phyloP scores from a whole-genome alignment of 1,140 invertebrate genomes.

The Ridgeia piscesae region DNA sequence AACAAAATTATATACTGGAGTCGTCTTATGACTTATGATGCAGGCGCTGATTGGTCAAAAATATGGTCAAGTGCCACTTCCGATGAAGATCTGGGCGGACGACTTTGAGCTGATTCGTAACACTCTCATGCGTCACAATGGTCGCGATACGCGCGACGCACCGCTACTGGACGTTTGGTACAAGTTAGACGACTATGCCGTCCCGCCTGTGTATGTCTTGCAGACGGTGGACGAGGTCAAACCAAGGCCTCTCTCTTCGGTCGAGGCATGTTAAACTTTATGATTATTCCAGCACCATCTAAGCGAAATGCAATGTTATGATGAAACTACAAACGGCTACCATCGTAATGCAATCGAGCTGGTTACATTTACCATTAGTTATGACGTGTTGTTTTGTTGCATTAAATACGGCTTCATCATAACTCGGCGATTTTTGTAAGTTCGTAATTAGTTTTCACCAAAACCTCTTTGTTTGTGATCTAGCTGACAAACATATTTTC shows the following conservation, averaged over 20 bases:
- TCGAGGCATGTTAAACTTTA: slow-evolving; percentile 1
- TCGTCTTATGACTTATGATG: background rate
- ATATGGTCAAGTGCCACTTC: slow-evolving; percentile 94
- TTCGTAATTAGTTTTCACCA: no score
- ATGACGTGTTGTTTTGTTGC: no score
- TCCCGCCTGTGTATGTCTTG: slow-evolving; percentile 83
- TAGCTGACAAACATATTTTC: no score
- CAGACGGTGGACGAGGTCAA: slow-evolving; percentile 77
- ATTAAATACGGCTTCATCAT: no score
- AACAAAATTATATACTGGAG: background rate
- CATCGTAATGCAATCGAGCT: no score
- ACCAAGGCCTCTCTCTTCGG: background rate
- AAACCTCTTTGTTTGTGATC: no score
- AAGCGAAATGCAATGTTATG: background rate
- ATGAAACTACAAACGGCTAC: background rate
- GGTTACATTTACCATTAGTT: no score
- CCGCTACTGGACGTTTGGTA: slow-evolving; percentile 91
- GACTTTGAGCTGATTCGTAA: slow-evolving; percentile 85
- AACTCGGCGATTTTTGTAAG: no score
- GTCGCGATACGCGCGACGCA: slow-evolving; percentile 66
- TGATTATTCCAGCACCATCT: background rate
- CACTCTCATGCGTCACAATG: slow-evolving; percentile 70
- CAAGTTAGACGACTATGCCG: slow-evolving; percentile 91
- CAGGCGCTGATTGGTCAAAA: slow-evolving; percentile 51
- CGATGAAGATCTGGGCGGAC: slow-evolving; percentile 77